Base-by-base conservation (phyloP, 2,888 invertebrate genomes). In the Meiosimyza decipiens region DNA sequence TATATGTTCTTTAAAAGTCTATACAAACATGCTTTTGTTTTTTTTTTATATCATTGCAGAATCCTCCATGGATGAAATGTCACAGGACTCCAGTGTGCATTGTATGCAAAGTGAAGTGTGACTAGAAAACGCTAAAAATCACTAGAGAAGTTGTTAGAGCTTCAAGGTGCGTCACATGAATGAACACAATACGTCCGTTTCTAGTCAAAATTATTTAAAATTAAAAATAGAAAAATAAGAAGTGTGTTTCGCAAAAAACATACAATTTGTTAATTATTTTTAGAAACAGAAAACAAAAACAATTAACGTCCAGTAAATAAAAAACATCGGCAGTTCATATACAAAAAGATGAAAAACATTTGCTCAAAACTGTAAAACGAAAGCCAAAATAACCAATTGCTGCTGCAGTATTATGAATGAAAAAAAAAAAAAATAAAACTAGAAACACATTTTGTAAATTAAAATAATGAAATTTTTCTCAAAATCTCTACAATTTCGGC, bases 31-130 rank as follows among this genome's bases (percentile, higher is more conserved):
- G 62, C 16, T 15, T 49, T 63, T 63, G 12, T 50, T 12, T 64
- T 50, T 55, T n/a, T 28, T 13, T 54, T 49, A 63, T 64, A 22
- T 65, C 50, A 87, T 90, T 88, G 86, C 90, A 90, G 95, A 95
- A 87, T 93, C 94, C 76, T 93, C 94, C 69, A 90, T 95, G 90
- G 95, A 95, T 88, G 95, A 95, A 84, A 88, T 95, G 57, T 95
- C 95, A 2, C 94, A 95, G 86, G 95, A 95, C 82, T 95, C 95
- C n/a, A 92, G 93, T 78, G 92, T 95, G 85, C 93, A 94, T 84
- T 93, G 93, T 87, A 93, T 94, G 93, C 93, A 93, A 87, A 93
- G 92, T 82, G 94, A 94, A 88, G 93, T 93, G 82, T 92, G 83
- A 84, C 85, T 83, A 80, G 80, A 82, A 75, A 79, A 81, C 73